phyloP scores from a whole-genome alignment of 2,797 vertebrate species.

The Poecilia wingei region DNA sequence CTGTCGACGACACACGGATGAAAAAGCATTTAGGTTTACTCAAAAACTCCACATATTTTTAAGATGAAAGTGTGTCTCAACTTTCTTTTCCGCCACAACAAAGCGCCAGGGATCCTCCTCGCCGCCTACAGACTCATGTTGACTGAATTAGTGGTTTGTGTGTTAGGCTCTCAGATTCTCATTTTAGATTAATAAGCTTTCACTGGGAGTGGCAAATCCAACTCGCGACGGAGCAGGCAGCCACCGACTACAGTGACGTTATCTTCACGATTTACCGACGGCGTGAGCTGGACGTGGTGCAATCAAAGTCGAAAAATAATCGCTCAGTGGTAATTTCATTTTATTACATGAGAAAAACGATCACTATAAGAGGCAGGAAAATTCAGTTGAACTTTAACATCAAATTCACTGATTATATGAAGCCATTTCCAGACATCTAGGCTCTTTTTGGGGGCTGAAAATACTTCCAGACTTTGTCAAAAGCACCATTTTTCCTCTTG shows the following conservation, averaged over 20 bases:
- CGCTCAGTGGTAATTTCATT: not conserved
- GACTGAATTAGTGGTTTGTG: not conserved
- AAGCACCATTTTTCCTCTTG: not conserved
- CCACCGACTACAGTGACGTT: not conserved
- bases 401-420: not conserved
- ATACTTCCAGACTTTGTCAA: not conserved
- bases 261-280: not conserved
- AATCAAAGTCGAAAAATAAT: not conserved
- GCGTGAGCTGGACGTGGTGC: too few relatives aligned
- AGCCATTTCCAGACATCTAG: not conserved
- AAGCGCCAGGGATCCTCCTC: not conserved
- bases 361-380: not conserved
- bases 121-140: not conserved
- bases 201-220: not conserved
- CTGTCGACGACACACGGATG: not conserved
- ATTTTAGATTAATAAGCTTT: not conserved
- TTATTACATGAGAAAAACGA: not conserved
- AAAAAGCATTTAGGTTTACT: constrained; percentile 6
- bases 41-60: not conserved
- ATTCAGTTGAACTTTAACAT: not conserved
- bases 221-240: not conserved
- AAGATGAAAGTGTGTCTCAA: not conserved
- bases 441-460: not conserved
- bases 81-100: not conserved
- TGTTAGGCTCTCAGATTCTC: not conserved